phyloP scores from a whole-genome alignment of 2,797 vertebrate species.

The Pseudotriccus pelzelni region DNA sequence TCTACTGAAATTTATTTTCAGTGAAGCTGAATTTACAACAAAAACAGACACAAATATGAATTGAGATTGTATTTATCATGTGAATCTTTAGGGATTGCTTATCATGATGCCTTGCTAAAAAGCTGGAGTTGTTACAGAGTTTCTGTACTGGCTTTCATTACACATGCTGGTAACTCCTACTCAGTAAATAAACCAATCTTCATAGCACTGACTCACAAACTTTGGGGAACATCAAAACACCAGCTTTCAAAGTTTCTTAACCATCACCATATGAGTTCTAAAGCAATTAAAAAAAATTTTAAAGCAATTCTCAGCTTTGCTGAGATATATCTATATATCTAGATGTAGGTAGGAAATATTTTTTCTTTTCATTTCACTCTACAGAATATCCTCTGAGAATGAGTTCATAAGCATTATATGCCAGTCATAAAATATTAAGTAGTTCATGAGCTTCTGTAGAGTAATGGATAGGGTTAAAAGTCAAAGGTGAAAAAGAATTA shows the following conservation, averaged over 20 bases:
- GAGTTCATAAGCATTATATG: not conserved
- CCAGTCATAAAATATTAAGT: not conserved
- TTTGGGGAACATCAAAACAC: not conserved
- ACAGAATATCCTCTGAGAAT: not conserved
- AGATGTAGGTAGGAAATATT: not conserved
- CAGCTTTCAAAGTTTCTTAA: not conserved
- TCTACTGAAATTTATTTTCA: not conserved
- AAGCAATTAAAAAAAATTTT: too few relatives aligned
- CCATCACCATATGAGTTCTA: not conserved
- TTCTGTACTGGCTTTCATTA: not conserved
- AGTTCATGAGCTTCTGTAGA: not conserved
- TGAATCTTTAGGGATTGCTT: not conserved
- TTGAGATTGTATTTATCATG: accelerated
- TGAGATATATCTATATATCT: not conserved
- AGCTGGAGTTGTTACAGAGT: not conserved
- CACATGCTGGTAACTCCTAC: not conserved
- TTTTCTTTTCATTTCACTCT: not conserved
- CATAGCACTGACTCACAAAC: not conserved
- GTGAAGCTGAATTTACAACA: not conserved
- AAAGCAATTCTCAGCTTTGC: too few relatives aligned
- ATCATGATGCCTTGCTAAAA: not conserved
- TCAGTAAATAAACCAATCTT: not conserved
- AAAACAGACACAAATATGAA: not conserved
- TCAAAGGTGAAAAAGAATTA: not conserved
- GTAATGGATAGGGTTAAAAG: not conserved